These are phyloP conservation scores for Drosophila seguyi DNA, from an alignment of 1,140 invertebrate genomes.

Conservation along the genomic window DNA sequence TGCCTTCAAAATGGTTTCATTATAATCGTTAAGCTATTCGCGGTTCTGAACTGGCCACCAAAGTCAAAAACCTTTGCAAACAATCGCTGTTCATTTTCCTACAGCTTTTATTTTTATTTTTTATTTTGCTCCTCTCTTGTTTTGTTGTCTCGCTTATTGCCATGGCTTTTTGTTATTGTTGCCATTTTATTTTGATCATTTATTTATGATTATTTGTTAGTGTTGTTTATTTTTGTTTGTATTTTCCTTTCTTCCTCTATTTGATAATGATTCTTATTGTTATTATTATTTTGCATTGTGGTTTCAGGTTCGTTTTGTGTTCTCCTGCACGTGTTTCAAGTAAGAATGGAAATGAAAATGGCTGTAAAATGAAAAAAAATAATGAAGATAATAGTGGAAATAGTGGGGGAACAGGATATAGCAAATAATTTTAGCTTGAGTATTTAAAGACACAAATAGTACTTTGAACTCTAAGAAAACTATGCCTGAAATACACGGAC, in stretches of 20 bases:
- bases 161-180: slow-evolving; percentile 30
- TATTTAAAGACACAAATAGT: slow-evolving; percentile 13
- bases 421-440: slow-evolving; percentile 5
- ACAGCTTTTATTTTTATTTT: slow-evolving; percentile 18
- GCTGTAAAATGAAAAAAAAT: slow-evolving; percentile 10
- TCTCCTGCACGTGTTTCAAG: slow-evolving; percentile 56
- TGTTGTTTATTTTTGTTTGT: neutral
- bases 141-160: slow-evolving; percentile 29
- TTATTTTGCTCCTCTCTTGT: slow-evolving; percentile 41
- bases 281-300: slow-evolving; percentile 45
- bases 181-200: slow-evolving; percentile 65
- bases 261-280: slow-evolving; percentile 72
- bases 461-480: neutral
- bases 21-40: slow-evolving; percentile 50
- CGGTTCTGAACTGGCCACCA: slow-evolving; percentile 44
- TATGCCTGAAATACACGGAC: neutral
- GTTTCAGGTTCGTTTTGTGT: slow-evolving; percentile 36
- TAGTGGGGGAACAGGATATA: slow-evolving; percentile 2
- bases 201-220: slow-evolving; percentile 57
- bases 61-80: slow-evolving; percentile 55
- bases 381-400: neutral
- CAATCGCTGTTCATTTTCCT: slow-evolving; percentile 48
- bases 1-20: slow-evolving; percentile 62
- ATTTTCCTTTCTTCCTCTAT: slow-evolving; percentile 28
- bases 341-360: slow-evolving; percentile 32